These are phyloP conservation scores for Pipistrellus kuhlii DNA, from an alignment of 2,797 vertebrate genomes.

Conservation along the genomic window DNA sequence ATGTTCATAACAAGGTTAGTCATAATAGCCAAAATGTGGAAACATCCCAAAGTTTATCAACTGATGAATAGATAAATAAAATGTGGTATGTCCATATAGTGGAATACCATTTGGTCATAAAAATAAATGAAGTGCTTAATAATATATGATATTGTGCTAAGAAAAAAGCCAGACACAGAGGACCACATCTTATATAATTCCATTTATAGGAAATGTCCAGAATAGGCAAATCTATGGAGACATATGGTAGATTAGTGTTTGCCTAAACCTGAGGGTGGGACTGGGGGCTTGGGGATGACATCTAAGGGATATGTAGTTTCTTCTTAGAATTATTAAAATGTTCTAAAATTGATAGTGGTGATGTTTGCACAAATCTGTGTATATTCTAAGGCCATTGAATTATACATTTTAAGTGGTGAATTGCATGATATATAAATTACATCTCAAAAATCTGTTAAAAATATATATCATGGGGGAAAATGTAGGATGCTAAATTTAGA, in stretches of 20 bases:
- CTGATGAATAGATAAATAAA: not conserved
- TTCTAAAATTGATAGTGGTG: not conserved
- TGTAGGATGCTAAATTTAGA: not conserved
- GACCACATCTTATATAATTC: not conserved
- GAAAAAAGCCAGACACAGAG: not conserved
- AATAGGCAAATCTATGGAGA: not conserved
- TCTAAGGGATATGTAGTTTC: not conserved
- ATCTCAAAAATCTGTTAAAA: conserved; percentile 43
- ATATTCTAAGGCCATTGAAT: not conserved
- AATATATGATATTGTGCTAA: not conserved
- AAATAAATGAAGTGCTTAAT: not conserved
- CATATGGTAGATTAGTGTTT: not conserved
- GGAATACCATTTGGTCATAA: not conserved
- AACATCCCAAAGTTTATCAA: not conserved
- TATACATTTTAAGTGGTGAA: not conserved
- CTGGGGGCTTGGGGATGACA: not conserved
- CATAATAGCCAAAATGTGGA: not conserved
- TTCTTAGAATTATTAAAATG: not conserved
- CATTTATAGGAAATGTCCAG: not conserved
- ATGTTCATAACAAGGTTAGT: not conserved
- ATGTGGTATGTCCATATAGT: not conserved
- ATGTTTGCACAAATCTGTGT: not conserved
- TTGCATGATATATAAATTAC: conserved; percentile 33
- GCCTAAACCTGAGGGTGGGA: not conserved
- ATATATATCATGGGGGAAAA: not conserved